Evolutionary conservation across 2,888 invertebrate species (phyloP), one percentile per base, ranked within the genome.

Genomic region (Sturmia bella): DNA sequence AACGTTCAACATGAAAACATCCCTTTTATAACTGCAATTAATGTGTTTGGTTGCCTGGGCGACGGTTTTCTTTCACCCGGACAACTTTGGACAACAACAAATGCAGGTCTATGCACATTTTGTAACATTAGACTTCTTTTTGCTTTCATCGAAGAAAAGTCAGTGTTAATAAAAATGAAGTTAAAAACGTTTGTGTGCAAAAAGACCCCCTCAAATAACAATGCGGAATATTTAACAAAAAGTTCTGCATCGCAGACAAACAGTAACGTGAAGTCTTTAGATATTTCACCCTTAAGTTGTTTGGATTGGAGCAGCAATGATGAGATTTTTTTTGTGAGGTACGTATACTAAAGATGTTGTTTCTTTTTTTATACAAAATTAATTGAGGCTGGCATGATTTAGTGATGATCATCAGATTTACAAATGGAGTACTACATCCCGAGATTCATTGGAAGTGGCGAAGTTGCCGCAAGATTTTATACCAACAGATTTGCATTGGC

Each of bases 281-380:
- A 73, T 70, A 74, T 69, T 24, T 95, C 95, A 86, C 93, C 96
- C n/a, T 95, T 97, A 12, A 95, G 96, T 80, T 97, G 98, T 90
- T 95, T 98, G 13, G 96, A 96, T 85, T 99, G 99, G 99, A 96
- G 95, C 89, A 96, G 95, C 85, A 95, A 96, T 32, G 98, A 99
- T 90, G 98, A 99, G 91, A 95, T 98, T 59, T 97, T 95, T 91
- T 97, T 98, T 24, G 95, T 96, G 87, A 96, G 96, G 97, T 96
- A 90, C 91, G 5, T 2, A 15, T 9, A 19, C 13, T 45, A 13
- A 6, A 6, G 1, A 6, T 32, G 3, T 32, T 32, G 5, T 32
- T 32, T 32, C 1, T 13, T 50, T 63, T 32, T 32, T 1, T 32
- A n/a, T 21, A 41, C n/a, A 21, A 59, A 13, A 9, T n/a, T 0